These are phyloP conservation scores for Girardia tigrina DNA, from an alignment of 2,888 invertebrate genomes.

Conservation along the genomic window DNA sequence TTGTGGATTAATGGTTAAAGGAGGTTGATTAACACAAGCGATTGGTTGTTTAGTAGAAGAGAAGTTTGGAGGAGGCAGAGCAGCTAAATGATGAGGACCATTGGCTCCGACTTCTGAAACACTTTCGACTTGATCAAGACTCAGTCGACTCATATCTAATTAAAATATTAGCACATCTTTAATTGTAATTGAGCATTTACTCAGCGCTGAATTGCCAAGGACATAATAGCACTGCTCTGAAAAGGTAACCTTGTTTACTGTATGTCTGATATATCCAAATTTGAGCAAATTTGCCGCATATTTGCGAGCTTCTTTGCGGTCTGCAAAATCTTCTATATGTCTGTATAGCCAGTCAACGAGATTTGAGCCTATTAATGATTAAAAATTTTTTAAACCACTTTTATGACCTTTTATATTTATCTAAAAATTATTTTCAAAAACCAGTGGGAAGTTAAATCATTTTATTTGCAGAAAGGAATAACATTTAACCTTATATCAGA, in stretches of 20 bases:
- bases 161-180: background rate
- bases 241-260: conserved; percentile 94
- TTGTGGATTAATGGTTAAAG: conserved; percentile 2
- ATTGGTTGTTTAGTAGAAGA: background rate
- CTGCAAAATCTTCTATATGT: conserved; percentile 82
- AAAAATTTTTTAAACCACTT: no score
- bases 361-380: conserved; percentile 58
- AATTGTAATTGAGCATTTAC: conserved; percentile 39
- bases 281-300: conserved; percentile 85
- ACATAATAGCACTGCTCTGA: conserved; percentile 98
- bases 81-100: conserved; percentile 62
- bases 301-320: conserved; percentile 82
- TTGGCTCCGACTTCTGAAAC: conserved; percentile 54
- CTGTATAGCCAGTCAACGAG: conserved; percentile 91
- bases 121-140: conserved; percentile 49
- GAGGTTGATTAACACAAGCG: conserved; percentile 13
- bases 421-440: no score
- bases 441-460: no score
- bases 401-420: no score
- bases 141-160: conserved; percentile 46
- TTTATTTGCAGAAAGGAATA: no score
- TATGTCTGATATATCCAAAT: conserved; percentile 83
- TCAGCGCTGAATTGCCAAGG: conserved; percentile 65
- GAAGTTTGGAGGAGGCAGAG: conserved; percentile 59
- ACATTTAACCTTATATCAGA: no score